Evolutionary conservation across 2,113 vertebrate genomes (phyloP), one percentile per base, ranked within the genome.

Genomic region (Carassius gibelio): DNA sequence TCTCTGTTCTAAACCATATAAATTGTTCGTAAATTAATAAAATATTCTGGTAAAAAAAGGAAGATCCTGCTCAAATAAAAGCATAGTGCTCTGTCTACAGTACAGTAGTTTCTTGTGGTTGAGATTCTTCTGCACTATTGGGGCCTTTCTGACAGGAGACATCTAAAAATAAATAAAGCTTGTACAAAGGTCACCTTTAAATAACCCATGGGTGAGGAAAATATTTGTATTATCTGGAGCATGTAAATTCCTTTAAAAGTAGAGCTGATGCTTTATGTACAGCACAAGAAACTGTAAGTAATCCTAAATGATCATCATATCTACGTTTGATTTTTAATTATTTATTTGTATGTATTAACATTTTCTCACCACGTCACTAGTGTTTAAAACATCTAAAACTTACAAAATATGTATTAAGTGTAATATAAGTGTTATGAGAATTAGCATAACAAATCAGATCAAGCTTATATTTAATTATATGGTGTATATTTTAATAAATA

Each of bases 151-250:
- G n/a, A 66, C 9, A 68, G 7, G 48, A 26, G 69, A 34, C 82
- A 64, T 68, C 81, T 86, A 78, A 82, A 86, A 89, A 93, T 92
- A 92, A 92, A 93, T 90, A 92, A 86, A 52, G 36, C 11, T 26
- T 83, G 92, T 84, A 77, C 92, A 93, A 94, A 94, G 93, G 88
- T 93, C 93, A 92, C 74, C 38, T 86, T 86, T 87, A 75, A 90
- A 87, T 83, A 88, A 87, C 52, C 59, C 52, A 64, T 71, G 87
- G 66, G 76, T 75, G 8, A 50, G 88, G 55, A 86, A 89, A 66
- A 81, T 87, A 87, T 91, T 86, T 62, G 75, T 83, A 88, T 92
- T 89, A 92, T 93, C 90, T 88, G 23, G 83, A 83, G 75, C 83
- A 84, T 88, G 87, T 87, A 55, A 83, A 85, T 76, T 89, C 45